Evolutionary conservation across 1,140 invertebrate species (phyloP).

Genomic region (Ostrea edulis): DNA sequence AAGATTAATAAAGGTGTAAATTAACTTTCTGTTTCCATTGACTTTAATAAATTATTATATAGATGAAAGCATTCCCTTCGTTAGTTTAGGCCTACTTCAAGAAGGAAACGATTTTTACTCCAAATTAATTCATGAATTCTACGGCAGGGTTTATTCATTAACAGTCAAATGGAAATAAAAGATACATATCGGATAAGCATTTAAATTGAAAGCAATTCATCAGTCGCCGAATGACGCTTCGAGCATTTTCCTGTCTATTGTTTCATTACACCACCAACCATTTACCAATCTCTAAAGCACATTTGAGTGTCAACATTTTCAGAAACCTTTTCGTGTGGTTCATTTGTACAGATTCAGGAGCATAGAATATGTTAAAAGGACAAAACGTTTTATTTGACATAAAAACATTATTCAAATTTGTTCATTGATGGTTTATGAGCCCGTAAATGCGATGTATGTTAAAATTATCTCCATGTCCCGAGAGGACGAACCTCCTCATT

Average conservation of each 20-base stretch:
- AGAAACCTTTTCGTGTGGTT: background rate
- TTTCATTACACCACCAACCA: background rate
- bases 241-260: slow-evolving; percentile 5
- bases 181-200: background rate
- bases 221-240: background rate
- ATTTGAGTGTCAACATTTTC: background rate
- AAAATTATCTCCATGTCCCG: background rate
- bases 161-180: background rate
- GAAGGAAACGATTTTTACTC: background rate
- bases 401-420: slow-evolving; percentile 6
- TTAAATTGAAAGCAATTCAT: slow-evolving; percentile 15
- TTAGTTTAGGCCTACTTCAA: background rate
- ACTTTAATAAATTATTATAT: background rate
- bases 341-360: background rate
- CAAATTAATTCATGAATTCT: background rate
- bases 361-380: background rate
- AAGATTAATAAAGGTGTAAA: background rate
- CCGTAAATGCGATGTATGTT: background rate
- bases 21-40: background rate
- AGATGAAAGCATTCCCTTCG: background rate
- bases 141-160: background rate
- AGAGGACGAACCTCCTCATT: background rate
- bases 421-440: background rate
- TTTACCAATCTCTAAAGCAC: background rate
- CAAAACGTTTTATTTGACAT: background rate